Evolutionary conservation across 2,797 vertebrate species (phyloP), one percentile per base, ranked within the genome.

Genomic region (Strix occidentalis): DNA sequence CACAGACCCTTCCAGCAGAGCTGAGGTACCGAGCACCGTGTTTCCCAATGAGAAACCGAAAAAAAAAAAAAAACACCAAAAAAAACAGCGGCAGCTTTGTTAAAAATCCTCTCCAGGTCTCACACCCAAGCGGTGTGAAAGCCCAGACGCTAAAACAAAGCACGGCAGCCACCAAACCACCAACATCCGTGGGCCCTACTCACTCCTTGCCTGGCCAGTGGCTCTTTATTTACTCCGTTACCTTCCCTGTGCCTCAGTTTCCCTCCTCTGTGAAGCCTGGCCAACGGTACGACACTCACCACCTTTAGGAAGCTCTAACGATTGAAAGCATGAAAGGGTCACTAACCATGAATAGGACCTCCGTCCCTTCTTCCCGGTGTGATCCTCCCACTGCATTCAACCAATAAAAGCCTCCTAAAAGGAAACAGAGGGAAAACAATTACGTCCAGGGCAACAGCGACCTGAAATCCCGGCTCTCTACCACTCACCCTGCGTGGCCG

Each of bases 341-440:
- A 97, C 96, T 97, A 97, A 97, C 96, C 96, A 96, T 96, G 96
- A 94, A 86, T 81, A 96, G 96, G 96, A 96, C 96, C 93, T 96
- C 94, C 79, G 95, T 95, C 95, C 96, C 94, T 83, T 95, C 93
- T 93, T 96, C 96, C 96, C 82, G 93, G 93, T 91, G 96, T 96
- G 96, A 96, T 96, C 96, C 96, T 97, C 96, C 96, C 96, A 95
- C 94, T 96, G 95, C 96, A 95, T 94, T 97, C 96, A 97, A 97
- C 95, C 96, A 96, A 95, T 96, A 96, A 96, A 96, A 97, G 96
- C 96, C 96, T 97, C 96, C 96, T 97, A 95, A 96, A 97, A 97
- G 94, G 96, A 97, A 97, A 97, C 93, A 97, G 94, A 97, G 87
- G 96, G 94, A 96, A 95, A 96, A 88, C 45, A 85, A 93, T 97